Evolutionary conservation across 2,888 invertebrate species (phyloP).

Genomic region (Malacosoma neustria): DNA sequence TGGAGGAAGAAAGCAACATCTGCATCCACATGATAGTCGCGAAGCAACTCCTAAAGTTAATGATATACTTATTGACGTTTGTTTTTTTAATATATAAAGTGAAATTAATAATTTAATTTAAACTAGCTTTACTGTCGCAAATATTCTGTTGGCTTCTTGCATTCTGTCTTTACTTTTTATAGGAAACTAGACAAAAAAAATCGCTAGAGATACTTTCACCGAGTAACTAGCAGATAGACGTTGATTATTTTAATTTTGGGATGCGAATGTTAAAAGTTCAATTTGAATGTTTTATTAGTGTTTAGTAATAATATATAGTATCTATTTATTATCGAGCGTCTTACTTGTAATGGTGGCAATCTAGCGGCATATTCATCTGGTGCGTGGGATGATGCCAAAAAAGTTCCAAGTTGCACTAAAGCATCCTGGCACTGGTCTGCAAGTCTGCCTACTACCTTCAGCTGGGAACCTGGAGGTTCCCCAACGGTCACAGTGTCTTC

Average conservation of each 20-base stretch:
- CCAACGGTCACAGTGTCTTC: slow-evolving; percentile 38
- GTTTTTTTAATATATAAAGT: no score
- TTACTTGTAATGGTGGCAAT: slow-evolving; percentile 84
- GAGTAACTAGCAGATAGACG: no score
- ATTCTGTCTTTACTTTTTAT: no score
- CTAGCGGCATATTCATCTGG: slow-evolving; percentile 95
- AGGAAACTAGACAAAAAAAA: no score
- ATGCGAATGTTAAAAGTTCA: no score
- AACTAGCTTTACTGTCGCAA: no score
- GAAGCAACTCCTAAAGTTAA: slow-evolving; percentile 87
- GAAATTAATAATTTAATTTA: no score
- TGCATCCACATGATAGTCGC: slow-evolving; percentile 94
- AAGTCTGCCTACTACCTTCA: slow-evolving; percentile 90
- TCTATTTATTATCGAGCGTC: not conserved
- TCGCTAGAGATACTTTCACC: no score
- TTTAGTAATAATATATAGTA: not conserved
- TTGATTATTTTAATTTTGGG: no score
- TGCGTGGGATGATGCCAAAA: slow-evolving; percentile 93
- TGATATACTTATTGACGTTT: no score
- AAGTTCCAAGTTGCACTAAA: slow-evolving; percentile 97
- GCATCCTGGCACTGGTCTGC: slow-evolving; percentile 98
- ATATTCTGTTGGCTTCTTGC: no score
- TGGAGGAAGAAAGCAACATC: slow-evolving; percentile 99
- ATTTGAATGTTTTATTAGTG: not conserved
- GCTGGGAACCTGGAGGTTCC: slow-evolving; percentile 83